Conservation (phyloP, 2,888 invertebrate species). For the Athalia circularis region DNA sequence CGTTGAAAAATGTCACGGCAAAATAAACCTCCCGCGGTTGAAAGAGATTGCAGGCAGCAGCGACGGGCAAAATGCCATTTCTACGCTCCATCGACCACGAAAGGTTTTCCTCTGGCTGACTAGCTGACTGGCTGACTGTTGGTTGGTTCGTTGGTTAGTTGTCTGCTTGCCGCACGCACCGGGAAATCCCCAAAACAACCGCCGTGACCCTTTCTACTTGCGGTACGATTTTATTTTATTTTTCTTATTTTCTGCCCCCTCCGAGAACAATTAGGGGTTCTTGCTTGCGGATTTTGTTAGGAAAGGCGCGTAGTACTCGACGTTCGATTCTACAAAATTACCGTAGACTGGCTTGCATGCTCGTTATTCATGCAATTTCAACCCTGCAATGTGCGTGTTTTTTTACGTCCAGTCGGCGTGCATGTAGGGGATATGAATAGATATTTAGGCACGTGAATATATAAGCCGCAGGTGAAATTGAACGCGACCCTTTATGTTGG, state of each 20-base stretch:
- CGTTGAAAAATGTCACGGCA: constrained; percentile 44
- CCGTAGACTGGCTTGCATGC: not conserved
- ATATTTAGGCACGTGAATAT: constrained; percentile 1
- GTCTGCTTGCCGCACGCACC: constrained; percentile 31
- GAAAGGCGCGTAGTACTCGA: not conserved
- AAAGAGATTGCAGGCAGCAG: constrained; percentile 45
- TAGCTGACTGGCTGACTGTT: constrained; percentile 39
- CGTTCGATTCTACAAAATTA: not conserved
- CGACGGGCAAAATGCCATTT: constrained; percentile 45
- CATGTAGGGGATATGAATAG: too few species aligned
- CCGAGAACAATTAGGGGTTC: not conserved
- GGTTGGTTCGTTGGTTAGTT: constrained; percentile 28
- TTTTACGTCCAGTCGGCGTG: not conserved
- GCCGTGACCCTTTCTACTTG: constrained; percentile 7
- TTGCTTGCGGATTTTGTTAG: not conserved
- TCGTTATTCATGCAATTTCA: constrained; percentile 12
- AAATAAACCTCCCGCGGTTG: constrained; percentile 43
- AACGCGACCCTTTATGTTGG: not conserved
- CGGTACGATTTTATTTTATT: constrained; percentile 19
- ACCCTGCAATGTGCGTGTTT: not conserved
- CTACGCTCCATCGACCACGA: constrained; percentile 45
- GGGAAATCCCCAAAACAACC: constrained; percentile 30
- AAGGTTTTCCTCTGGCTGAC: constrained; percentile 40
- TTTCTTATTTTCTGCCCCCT: too few species aligned
- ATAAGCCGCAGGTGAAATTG: not conserved